These are phyloP conservation scores for Callospermophilus lateralis DNA, from an alignment of 2,113 vertebrate species.

Conservation along the genomic window DNA sequence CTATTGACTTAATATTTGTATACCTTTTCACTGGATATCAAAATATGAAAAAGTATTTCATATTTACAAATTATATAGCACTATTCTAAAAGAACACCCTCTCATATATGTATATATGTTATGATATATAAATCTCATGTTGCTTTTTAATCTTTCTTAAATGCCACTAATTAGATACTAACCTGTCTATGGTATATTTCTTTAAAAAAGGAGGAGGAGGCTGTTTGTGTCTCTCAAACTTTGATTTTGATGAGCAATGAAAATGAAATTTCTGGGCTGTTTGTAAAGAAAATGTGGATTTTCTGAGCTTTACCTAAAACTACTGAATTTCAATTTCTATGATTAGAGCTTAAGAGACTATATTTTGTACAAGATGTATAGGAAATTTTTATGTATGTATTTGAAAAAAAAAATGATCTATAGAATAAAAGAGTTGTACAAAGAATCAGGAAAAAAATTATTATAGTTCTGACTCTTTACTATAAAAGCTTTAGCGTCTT, in stretches of 20 bases:
- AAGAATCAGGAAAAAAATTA: background rate
- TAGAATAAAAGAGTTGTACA: background rate
- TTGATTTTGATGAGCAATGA: background rate
- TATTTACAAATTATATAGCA: background rate
- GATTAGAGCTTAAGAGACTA: background rate
- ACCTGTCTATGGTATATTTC: background rate
- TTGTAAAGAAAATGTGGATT: background rate
- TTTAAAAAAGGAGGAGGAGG: background rate
- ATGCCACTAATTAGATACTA: background rate
- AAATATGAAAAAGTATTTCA: background rate
- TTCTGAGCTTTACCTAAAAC: background rate
- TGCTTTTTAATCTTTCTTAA: background rate
- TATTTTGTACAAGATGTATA: background rate
- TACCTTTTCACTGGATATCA: background rate
- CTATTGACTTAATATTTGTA: background rate
- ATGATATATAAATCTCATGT: background rate
- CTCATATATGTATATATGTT: background rate
- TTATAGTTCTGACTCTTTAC: background rate
- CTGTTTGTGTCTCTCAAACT: background rate
- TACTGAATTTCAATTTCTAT: constrained; percentile 45
- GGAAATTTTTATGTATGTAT: background rate
- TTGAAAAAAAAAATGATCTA: constrained; percentile 20
- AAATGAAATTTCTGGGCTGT: background rate
- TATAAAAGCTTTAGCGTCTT: background rate
- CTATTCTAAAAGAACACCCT: background rate